These are phyloP conservation scores for Drepana arcuata DNA, from an alignment of 1,140 invertebrate species.

Conservation along the genomic window DNA sequence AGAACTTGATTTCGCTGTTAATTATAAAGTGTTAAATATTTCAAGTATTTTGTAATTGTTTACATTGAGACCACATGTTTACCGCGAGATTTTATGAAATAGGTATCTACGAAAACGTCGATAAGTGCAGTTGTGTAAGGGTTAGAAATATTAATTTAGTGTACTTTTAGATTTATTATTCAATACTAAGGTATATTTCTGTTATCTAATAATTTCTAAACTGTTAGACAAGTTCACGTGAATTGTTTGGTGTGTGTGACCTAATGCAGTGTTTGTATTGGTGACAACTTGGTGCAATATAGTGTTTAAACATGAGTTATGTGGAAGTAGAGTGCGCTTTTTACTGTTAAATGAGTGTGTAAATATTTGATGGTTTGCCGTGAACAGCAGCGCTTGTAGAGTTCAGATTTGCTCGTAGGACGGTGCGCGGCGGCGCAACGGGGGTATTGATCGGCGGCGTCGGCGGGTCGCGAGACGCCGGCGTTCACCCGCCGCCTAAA, in stretches of 20 bases:
- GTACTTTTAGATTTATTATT: too few relatives aligned
- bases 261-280: background rate
- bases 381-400: constrained; percentile 49
- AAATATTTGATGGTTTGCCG: constrained; percentile 68
- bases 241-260: too few relatives aligned
- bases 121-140: too few relatives aligned
- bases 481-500: constrained; percentile 64
- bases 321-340: constrained; percentile 31
- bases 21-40: too few relatives aligned
- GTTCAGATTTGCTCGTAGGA: constrained; percentile 51
- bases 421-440: constrained; percentile 62
- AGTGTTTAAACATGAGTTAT: constrained; percentile 7
- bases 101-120: too few relatives aligned
- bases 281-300: constrained; percentile 6
- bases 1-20: too few relatives aligned
- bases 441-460: constrained; percentile 63
- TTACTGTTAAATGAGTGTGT: constrained; percentile 57
- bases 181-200: too few relatives aligned
- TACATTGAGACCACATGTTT: constrained; percentile 34
- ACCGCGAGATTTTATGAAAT: too few relatives aligned
- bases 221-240: too few relatives aligned
- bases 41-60: constrained; percentile 15
- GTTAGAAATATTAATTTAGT: too few relatives aligned
- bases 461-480: constrained; percentile 59
- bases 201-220: too few relatives aligned